Evolutionary conservation across 2,888 invertebrate genomes (phyloP), one percentile per base, ranked within the genome.

Genomic region (Eristalinus aeneus): DNA sequence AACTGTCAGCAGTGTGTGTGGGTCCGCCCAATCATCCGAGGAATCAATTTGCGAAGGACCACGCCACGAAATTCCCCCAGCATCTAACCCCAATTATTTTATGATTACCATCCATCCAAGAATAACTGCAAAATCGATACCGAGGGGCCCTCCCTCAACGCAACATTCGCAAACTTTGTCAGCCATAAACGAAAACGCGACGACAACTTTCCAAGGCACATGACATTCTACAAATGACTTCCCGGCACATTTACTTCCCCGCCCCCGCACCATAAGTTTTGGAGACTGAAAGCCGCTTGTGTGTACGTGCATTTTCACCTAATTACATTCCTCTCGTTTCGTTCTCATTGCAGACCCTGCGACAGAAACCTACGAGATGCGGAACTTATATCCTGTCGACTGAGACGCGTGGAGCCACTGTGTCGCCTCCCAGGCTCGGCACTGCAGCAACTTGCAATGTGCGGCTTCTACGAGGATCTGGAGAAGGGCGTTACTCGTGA

Each of bases 401-500:
- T 95, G 88, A 93, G 95, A 82, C 93, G 95, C 79, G 94, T 95
- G 89, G 95, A 95, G 89, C 94, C 94, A 87, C 90, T 95, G 85
- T 94, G 94, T 90, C 94, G 94, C 88, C 93, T 95, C 85, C 96
- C 96, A 67, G 94, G 95, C 88, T 94, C 94, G 27, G 94, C 96
- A 75, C 93, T 96, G 74, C 95, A 96, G 90, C 96, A 96, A 92
- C 93, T 96, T 89, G 96, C 96, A 88, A 94, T 95, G 91, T 95
- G 95, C 91, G 96, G 96, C 85, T 96, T 95, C 93, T 96, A 96
- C 92, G 96, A 96, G 92, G 95, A 96, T 90, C 93, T 96, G 89
- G 96, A 96, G 90, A 95, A 95, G 91, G 96, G 96, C 78, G 95
- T 96, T 72, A 96, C 96, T 89, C 93, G 96, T 96, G 93, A 95